Conservation (phyloP, 2,113 vertebrate species). For the Stictonetta naevosa region DNA sequence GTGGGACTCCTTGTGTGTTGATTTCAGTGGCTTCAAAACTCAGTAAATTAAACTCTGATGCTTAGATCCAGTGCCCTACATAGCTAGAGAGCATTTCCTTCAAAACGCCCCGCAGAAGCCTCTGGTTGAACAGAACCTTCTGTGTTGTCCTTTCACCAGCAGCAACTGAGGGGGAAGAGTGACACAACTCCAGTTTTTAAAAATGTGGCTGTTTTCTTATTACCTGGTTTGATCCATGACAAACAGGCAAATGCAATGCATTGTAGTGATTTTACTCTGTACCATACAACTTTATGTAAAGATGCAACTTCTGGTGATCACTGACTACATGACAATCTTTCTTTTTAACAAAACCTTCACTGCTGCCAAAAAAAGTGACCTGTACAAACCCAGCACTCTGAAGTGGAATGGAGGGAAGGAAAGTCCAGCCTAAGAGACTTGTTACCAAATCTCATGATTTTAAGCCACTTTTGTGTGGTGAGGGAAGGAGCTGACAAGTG, state of each 20-base stretch:
- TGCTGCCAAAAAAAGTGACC: background rate
- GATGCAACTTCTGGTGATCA: background rate
- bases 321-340: background rate
- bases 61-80: background rate
- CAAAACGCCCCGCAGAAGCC: background rate
- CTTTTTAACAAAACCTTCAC: background rate
- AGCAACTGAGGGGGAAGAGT: background rate
- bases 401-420: background rate
- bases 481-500: slow-evolving; percentile 26
- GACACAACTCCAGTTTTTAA: background rate
- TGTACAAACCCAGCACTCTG: background rate
- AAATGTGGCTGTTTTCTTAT: background rate
- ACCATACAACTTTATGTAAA: background rate
- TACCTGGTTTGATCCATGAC: background rate
- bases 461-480: background rate
- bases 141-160: background rate
- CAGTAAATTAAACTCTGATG: background rate
- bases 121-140: background rate
- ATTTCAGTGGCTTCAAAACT: background rate
- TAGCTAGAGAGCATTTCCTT: background rate
- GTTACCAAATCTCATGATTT: background rate
- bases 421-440: background rate
- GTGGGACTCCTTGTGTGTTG: background rate
- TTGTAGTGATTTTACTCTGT: background rate
- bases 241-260: fast-evolving